phyloP scores from a whole-genome alignment of 2,797 vertebrate species.

The Parambassis ranga region DNA sequence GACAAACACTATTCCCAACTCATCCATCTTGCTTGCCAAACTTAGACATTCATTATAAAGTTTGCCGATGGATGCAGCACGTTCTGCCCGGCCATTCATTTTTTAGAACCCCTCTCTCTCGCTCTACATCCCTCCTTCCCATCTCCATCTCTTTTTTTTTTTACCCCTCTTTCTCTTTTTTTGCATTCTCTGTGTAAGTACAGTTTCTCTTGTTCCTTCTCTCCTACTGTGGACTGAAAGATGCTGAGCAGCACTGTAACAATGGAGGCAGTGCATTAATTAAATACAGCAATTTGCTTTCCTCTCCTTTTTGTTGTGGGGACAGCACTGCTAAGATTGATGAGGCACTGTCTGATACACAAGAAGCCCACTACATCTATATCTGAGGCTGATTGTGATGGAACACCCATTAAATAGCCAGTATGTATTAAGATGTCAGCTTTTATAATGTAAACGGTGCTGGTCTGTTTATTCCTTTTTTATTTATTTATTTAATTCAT shows the following conservation, averaged over 20 bases:
- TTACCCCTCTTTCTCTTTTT: slow-evolving; percentile 37
- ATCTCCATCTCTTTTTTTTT: slow-evolving; percentile 52
- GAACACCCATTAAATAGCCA: slow-evolving; percentile 77
- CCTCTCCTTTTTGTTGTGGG: slow-evolving; percentile 77
- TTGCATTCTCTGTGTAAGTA: slow-evolving; percentile 22
- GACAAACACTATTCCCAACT: slow-evolving; percentile 79
- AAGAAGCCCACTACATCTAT: slow-evolving; percentile 80
- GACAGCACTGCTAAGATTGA: slow-evolving; percentile 80
- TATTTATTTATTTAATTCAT: slow-evolving; percentile 51
- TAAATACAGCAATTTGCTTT: slow-evolving; percentile 85
- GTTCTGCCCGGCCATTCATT: slow-evolving; percentile 73
- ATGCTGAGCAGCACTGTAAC: slow-evolving; percentile 82
- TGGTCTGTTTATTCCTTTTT: slow-evolving; percentile 61
- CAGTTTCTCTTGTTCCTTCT: slow-evolving; percentile 57
- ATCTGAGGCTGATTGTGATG: slow-evolving; percentile 82
- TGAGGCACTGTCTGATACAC: slow-evolving; percentile 73
- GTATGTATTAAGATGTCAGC: slow-evolving; percentile 80
- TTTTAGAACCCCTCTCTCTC: slow-evolving; percentile 48
- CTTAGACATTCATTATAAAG: slow-evolving; percentile 82
- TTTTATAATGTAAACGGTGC: slow-evolving; percentile 73
- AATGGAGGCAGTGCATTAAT: slow-evolving; percentile 82
- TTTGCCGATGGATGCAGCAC: slow-evolving; percentile 79
- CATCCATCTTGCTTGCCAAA: slow-evolving; percentile 83
- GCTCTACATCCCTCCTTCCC: slow-evolving; percentile 19
- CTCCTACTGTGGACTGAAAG: slow-evolving; percentile 69